These are phyloP conservation scores for Elgaria multicarinata DNA, from an alignment of 2,113 vertebrate genomes.

Conservation along the genomic window DNA sequence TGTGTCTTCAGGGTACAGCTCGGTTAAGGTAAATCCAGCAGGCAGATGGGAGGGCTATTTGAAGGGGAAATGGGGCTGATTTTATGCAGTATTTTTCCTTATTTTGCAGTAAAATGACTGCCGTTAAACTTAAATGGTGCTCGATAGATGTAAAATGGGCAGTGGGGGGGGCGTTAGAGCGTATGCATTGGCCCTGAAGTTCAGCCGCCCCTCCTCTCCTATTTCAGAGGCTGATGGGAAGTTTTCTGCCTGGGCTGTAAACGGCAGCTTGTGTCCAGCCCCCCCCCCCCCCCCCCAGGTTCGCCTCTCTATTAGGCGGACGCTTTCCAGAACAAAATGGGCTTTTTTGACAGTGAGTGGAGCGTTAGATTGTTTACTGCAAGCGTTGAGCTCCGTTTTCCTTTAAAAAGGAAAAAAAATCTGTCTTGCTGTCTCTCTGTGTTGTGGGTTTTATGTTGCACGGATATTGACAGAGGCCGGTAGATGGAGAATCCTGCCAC, in stretches of 20 bases:
- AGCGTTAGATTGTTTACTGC: not conserved
- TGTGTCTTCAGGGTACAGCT: constrained; percentile 40
- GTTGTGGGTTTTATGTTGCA: not conserved
- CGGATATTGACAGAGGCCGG: not conserved
- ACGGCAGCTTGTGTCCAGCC: not conserved
- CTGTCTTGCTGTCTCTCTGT: not conserved
- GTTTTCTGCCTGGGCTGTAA: not conserved
- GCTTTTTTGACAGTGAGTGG: not conserved
- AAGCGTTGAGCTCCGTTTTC: fast-evolving
- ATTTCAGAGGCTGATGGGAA: constrained; percentile 1
- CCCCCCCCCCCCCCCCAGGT: too few species aligned
- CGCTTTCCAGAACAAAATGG: constrained; percentile 28
- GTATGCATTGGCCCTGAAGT: constrained; percentile 10
- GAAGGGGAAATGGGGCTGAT: constrained; percentile 60
- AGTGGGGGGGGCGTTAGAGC: not conserved
- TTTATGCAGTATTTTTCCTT: constrained; percentile 67
- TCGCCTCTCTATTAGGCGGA: constrained; percentile 9
- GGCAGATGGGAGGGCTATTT: constrained; percentile 37
- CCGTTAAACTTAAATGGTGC: constrained; percentile 69
- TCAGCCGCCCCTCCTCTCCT: constrained; percentile 25
- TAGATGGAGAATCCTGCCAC: not conserved
- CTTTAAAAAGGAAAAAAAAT: too few species aligned
- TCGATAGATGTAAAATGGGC: constrained; percentile 56
- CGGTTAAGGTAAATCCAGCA: constrained; percentile 49
- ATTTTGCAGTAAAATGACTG: constrained; percentile 71